A percentile compares a stretch with the other conserved stretches of the same genome.
phyloP scores from a whole-genome alignment of 2,113 vertebrate genomes.

The Amia ocellicauda region DNA sequence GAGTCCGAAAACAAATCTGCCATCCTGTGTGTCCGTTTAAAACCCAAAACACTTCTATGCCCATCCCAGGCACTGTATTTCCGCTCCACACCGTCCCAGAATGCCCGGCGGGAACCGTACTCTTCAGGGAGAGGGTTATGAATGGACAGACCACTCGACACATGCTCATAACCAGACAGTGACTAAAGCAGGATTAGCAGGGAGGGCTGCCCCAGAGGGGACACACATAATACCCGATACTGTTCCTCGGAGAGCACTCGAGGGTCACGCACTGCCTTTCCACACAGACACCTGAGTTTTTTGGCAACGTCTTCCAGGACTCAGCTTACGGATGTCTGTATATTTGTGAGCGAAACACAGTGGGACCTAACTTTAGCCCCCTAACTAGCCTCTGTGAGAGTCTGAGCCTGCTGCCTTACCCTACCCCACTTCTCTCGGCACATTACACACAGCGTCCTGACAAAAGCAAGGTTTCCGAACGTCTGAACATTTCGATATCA shows the following conservation, averaged over 20 bases:
- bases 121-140: not conserved
- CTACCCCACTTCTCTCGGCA: too few relatives aligned
- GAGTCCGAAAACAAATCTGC: too few relatives aligned
- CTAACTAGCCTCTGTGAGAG: not conserved
- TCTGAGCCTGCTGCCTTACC: too few relatives aligned
- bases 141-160: slow-evolving; percentile 11
- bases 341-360: not conserved
- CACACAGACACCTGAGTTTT: slow-evolving; percentile 29
- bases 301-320: slow-evolving; percentile 3
- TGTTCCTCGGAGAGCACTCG: slow-evolving; percentile 17
- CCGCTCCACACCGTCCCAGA: too few relatives aligned
- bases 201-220: not conserved
- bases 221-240: slow-evolving; percentile 13
- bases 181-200: slow-evolving; percentile 26
- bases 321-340: slow-evolving; percentile 11
- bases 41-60: too few relatives aligned
- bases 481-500: too few relatives aligned
- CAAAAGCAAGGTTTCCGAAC: too few relatives aligned
- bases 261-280: not conserved
- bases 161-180: slow-evolving; percentile 26
- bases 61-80: too few relatives aligned
- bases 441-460: too few relatives aligned
- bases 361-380: not conserved
- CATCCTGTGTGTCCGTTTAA: too few relatives aligned
- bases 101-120: too few relatives aligned